Conservation (phyloP, 2,797 vertebrate species). For the Hemitrygon akajei region DNA sequence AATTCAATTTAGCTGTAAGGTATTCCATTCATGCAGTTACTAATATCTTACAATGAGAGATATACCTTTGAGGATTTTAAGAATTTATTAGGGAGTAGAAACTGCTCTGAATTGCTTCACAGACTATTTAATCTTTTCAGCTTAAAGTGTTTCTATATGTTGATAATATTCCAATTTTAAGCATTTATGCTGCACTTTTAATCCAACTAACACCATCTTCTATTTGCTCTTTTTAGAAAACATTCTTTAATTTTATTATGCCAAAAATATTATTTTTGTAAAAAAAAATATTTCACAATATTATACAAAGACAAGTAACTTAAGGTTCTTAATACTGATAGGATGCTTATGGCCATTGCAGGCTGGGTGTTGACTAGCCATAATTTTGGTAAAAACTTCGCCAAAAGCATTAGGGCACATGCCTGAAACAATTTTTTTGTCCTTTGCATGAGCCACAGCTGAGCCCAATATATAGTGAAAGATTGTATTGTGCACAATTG, state of each 20-base stretch:
- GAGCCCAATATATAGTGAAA: neutral
- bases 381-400: neutral
- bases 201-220: neutral
- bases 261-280: neutral
- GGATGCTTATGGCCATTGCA: neutral
- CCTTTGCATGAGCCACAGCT: neutral
- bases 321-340: neutral
- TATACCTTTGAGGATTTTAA: neutral
- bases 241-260: neutral
- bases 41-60: neutral
- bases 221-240: neutral
- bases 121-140: too few species aligned
- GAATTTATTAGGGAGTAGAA: neutral
- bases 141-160: neutral
- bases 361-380: neutral
- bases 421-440: neutral
- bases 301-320: neutral
- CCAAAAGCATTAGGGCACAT: neutral
- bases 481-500: neutral
- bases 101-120: neutral
- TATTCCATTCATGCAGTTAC: neutral
- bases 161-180: neutral
- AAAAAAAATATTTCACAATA: neutral
- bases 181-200: neutral
- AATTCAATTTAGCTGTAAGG: neutral